Conservation (phyloP, 2,888 invertebrate species). For the Trimorus sp. region DNA sequence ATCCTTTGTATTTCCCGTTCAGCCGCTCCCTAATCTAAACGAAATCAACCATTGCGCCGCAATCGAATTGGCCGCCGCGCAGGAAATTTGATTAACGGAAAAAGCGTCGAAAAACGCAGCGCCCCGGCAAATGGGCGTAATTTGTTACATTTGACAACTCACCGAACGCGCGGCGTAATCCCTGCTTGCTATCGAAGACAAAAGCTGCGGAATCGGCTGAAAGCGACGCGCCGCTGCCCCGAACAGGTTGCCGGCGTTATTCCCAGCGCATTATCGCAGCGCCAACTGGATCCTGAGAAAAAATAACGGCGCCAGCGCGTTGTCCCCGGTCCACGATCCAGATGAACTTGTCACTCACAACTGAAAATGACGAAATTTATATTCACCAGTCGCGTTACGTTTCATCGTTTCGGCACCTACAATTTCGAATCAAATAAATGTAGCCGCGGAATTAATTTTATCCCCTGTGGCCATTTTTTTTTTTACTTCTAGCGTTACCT, state of each 20-base stretch:
- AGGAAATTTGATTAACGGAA: too few relatives aligned
- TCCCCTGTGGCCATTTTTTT: background rate
- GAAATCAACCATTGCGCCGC: too few relatives aligned
- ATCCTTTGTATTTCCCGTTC: too few relatives aligned
- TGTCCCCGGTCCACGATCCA: conserved; percentile 20
- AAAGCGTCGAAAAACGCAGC: too few relatives aligned
- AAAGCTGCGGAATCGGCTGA: conserved; percentile 47
- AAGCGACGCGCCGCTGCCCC: conserved; percentile 20
- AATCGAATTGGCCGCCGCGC: too few relatives aligned
- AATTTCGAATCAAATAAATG: conserved; percentile 51
- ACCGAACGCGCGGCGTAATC: conserved; percentile 43
- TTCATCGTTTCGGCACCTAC: conserved; percentile 30
- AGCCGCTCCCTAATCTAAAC: too few relatives aligned
- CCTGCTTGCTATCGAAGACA: conserved; percentile 37
- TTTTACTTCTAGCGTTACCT: too few relatives aligned
- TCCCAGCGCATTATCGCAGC: conserved; percentile 43
- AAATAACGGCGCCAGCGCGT: conserved; percentile 38
- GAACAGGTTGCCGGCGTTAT: conserved; percentile 55
- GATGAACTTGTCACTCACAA: conserved; percentile 58
- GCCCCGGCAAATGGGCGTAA: too few relatives aligned
- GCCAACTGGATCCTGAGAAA: conserved; percentile 47
- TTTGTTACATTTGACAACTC: conserved; percentile 13
- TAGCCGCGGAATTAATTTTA: conserved; percentile 39
- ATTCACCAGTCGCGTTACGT: conserved; percentile 44
- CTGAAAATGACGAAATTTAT: conserved; percentile 62